Percentiles rank a stretch among this genome's conserved stretches.
phyloP scores from a whole-genome alignment of 2,113 vertebrate genomes.

The Taurulus bubalis region DNA sequence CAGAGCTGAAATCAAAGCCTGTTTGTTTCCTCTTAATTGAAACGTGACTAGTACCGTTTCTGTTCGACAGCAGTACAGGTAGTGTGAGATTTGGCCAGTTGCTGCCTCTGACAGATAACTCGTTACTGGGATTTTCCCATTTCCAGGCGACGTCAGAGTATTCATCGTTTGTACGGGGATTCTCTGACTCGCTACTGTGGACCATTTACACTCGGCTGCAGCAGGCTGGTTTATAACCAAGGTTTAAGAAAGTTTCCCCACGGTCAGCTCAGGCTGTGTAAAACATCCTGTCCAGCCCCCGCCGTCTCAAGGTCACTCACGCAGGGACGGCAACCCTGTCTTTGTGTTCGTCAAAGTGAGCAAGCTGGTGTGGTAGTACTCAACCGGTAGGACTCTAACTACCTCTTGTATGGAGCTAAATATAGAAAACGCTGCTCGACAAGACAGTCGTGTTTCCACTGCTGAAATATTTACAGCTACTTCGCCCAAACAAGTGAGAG shows the following conservation, averaged over 20 bases:
- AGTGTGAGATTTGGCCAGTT: slow-evolving; percentile 29
- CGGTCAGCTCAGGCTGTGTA: slow-evolving; percentile 54
- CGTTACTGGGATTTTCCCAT: neutral
- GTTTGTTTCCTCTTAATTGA: slow-evolving; percentile 79
- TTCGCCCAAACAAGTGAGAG: slow-evolving; percentile 66
- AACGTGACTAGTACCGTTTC: slow-evolving; percentile 72
- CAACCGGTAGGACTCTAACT: slow-evolving; percentile 68
- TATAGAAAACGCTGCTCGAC: slow-evolving; percentile 67
- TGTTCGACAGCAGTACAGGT: slow-evolving; percentile 11
- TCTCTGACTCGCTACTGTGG: neutral
- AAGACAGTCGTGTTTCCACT: slow-evolving; percentile 70
- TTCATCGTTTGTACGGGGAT: neutral
- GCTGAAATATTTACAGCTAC: slow-evolving; percentile 72
- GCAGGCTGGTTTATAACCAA: slow-evolving; percentile 39
- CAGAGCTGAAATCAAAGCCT: slow-evolving; percentile 69
- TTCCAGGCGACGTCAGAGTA: neutral
- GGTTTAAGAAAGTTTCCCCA: slow-evolving; percentile 45
- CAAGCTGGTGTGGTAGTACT: neutral
- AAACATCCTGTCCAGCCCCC: slow-evolving; percentile 64
- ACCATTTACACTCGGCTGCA: slow-evolving; percentile 26
- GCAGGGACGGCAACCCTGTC: slow-evolving; percentile 42
- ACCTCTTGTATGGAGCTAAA: slow-evolving; percentile 47
- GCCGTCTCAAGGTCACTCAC: slow-evolving; percentile 74
- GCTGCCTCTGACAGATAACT: neutral
- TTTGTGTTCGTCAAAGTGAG: slow-evolving; percentile 38